phyloP scores from a whole-genome alignment of 2,797 vertebrate species.

The Muraenolepis orangiensis region DNA sequence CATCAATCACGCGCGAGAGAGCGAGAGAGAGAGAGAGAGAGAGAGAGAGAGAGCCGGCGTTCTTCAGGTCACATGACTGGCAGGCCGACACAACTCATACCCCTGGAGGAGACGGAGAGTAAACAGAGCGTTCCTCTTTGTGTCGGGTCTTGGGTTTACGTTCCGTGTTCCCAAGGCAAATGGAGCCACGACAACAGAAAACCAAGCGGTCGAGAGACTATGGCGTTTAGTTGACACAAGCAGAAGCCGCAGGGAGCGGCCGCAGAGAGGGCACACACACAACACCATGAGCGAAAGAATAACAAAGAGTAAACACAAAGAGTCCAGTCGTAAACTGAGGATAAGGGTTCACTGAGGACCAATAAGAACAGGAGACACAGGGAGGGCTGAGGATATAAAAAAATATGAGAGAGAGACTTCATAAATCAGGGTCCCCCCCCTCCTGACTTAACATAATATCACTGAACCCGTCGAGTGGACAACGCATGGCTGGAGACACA shows the following conservation, averaged over 20 bases:
- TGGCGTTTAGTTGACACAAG: slow-evolving; percentile 24
- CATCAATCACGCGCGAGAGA: too few relatives aligned
- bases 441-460: slow-evolving; percentile 35
- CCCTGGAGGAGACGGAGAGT: slow-evolving; percentile 27
- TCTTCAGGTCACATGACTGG: slow-evolving; percentile 44
- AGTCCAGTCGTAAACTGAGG: slow-evolving; percentile 50
- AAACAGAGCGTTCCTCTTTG: slow-evolving; percentile 41
- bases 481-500: slow-evolving; percentile 17
- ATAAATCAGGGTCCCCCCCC: slow-evolving; percentile 37
- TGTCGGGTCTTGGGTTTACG: slow-evolving; percentile 36
- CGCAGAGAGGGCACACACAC: slow-evolving; percentile 44
- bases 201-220: slow-evolving; percentile 37
- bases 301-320: slow-evolving; percentile 49
- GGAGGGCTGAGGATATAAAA: slow-evolving; percentile 53
- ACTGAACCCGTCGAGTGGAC: slow-evolving; percentile 12
- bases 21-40: too few relatives aligned
- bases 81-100: slow-evolving; percentile 41
- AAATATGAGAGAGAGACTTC: slow-evolving; percentile 55
- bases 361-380: slow-evolving; percentile 60
- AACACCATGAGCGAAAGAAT: slow-evolving; percentile 42
- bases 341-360: slow-evolving; percentile 57
- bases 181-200: slow-evolving; percentile 4
- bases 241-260: slow-evolving; percentile 17
- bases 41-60: slow-evolving; percentile 22
- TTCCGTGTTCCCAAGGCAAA: slow-evolving; percentile 13